These are phyloP conservation scores for Falco peregrinus DNA, from an alignment of 2,797 vertebrate species.

Conservation along the genomic window DNA sequence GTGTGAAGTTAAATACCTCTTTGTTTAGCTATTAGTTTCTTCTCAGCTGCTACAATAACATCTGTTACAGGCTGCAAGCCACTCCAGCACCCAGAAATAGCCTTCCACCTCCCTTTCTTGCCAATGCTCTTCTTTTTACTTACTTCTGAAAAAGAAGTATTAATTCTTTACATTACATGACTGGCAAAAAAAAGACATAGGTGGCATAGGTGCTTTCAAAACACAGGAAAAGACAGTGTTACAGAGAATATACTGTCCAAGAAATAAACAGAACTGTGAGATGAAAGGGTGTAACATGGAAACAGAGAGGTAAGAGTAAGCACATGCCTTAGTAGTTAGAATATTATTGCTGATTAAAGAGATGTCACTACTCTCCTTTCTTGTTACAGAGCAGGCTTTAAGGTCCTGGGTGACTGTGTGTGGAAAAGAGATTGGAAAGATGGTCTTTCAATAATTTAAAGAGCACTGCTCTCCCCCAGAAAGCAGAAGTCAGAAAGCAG, in stretches of 20 bases:
- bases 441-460: not conserved
- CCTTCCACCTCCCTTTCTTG: not conserved
- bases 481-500: not conserved
- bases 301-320: not conserved
- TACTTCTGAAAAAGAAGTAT: not conserved
- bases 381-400: not conserved
- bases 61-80: conserved; percentile 28
- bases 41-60: conserved; percentile 48
- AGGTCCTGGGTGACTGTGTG: not conserved
- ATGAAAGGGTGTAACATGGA: not conserved
- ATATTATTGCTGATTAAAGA: not conserved
- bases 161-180: not conserved
- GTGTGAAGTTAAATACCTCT: conserved; percentile 38
- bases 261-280: not conserved
- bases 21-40: conserved; percentile 50
- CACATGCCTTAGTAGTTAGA: not conserved
- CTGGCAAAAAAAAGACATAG: not conserved
- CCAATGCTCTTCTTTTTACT: not conserved
- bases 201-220: not conserved
- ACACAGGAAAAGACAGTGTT: not conserved
- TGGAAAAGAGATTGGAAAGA: not conserved
- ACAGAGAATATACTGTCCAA: not conserved
- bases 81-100: not conserved
- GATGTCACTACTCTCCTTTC: not conserved
- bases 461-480: not conserved